Evolutionary conservation across 1,140 invertebrate genomes (phyloP), one percentile per base, ranked within the genome.

Genomic region (Propsilocerus akamusi): DNA sequence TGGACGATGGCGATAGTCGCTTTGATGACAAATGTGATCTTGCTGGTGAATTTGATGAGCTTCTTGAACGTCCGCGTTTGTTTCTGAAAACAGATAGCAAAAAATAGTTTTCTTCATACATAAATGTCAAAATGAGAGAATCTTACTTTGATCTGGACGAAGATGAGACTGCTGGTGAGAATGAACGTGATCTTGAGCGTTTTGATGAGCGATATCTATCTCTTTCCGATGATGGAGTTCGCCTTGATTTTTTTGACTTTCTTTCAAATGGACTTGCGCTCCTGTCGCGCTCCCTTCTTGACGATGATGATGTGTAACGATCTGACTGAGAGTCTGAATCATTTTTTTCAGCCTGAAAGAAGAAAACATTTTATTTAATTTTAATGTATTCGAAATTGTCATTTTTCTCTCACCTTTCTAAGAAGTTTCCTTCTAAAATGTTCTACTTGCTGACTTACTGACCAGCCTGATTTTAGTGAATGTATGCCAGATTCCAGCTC

Each of bases 381-480:
- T n/a, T n/a, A n/a, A n/a, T n/a, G n/a, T n/a, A n/a, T n/a, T n/a
- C n/a, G n/a, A n/a, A n/a, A n/a, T n/a, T n/a, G n/a, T 49, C 26
- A n/a, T 14, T 47, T 53, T 23, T 30, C n/a, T 47, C 47, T 51
- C 60, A 83, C 83, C 73, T 86, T 89, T 65, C 80, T 80, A 26
- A 95, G 74, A 30, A 97, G 75, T 65, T 95, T 94, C 57, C 85
- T 76, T 30, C 93, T 72, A 64, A 94, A 96, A 69, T 93, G 84
- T 63, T 93, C 83, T 0, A 96, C 82, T 70, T 95, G 90, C 59
- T 86, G 78, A 48, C 74, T 63, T 52, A 90, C 73, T 11, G 78
- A 77, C 75, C 88, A 84, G 6, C 81, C 83, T 20, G 77, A 66
- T 67, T 91, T 89, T 2, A 87, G 61, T 30, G 72, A 74, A 51